Conservation (phyloP, 2,888 invertebrate species). For the Aricia artaxerxes region DNA sequence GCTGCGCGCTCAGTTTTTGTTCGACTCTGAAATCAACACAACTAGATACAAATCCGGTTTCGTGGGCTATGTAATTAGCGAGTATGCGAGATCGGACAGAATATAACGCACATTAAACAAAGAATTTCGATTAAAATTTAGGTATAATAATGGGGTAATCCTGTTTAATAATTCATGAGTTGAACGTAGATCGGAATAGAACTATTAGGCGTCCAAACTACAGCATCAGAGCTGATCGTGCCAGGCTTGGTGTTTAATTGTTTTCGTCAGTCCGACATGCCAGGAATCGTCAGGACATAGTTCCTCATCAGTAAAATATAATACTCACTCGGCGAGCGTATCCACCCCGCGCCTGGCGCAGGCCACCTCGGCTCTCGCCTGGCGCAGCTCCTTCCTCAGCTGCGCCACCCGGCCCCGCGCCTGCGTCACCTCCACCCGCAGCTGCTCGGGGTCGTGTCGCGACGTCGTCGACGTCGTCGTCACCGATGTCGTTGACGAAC, state of each 20-base stretch:
- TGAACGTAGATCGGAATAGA: not conserved
- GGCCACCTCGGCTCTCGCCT: conserved; percentile 94
- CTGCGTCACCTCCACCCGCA: conserved; percentile 94
- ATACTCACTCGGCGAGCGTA: not conserved
- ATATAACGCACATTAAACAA: not conserved
- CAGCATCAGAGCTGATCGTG: not conserved
- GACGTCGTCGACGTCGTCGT: conserved; percentile 91
- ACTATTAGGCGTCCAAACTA: not conserved
- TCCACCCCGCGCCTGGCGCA: conserved; percentile 85
- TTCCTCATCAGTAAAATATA: no score
- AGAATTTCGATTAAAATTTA: conserved; percentile 12
- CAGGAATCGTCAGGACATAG: no score
- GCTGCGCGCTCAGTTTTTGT: conserved; percentile 91
- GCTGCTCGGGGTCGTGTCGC: conserved; percentile 95
- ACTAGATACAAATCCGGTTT: conserved; percentile 10
- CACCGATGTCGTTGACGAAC: conserved; percentile 86
- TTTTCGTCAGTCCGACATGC: no score
- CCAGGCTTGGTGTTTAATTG: not conserved
- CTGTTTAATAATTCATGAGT: not conserved
- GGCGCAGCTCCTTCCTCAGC: conserved; percentile 93
- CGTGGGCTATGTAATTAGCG: not conserved
- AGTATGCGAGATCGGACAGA: conserved; percentile 5
- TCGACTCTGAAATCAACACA: conserved; percentile 85
- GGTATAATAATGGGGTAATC: conserved; percentile 14
- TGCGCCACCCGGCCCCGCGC: conserved; percentile 94